A percentile compares a stretch with the other conserved stretches of the same genome.
phyloP scores from a whole-genome alignment of 2,113 vertebrate genomes.

The Pampusana beccarii region DNA sequence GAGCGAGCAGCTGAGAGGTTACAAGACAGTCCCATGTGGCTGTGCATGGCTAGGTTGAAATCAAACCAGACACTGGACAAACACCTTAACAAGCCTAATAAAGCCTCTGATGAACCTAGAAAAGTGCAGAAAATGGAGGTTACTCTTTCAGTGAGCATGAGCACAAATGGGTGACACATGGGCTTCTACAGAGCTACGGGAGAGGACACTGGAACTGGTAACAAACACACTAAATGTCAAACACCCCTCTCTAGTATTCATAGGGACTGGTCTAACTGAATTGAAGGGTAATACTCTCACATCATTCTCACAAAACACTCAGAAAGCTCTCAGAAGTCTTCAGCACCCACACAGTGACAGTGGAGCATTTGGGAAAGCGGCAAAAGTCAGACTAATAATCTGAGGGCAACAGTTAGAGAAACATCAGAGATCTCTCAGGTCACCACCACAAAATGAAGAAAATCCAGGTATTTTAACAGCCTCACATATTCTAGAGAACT shows the following conservation, averaged over 20 bases:
- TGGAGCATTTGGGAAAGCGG: background rate
- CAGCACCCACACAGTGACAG: background rate
- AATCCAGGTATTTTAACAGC: background rate
- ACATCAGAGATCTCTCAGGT: background rate
- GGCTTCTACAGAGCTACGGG: background rate
- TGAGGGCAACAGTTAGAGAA: background rate
- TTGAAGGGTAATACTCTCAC: background rate
- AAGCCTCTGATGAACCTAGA: background rate
- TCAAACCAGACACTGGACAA: background rate
- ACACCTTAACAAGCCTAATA: background rate
- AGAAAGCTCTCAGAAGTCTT: background rate
- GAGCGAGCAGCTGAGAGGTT: accelerated
- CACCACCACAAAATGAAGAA: background rate
- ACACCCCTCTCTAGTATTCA: background rate
- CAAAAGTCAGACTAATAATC: background rate
- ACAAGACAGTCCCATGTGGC: background rate
- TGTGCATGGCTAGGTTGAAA: background rate
- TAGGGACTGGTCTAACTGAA: background rate
- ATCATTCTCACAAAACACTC: background rate
- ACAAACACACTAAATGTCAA: background rate
- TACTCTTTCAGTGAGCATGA: background rate
- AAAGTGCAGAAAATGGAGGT: background rate
- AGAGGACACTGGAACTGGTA: background rate
- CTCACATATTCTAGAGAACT: background rate
- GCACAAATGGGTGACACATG: background rate